Evolutionary conservation across 2,888 invertebrate species (phyloP).

Genomic region (Dicyrtomina minuta): DNA sequence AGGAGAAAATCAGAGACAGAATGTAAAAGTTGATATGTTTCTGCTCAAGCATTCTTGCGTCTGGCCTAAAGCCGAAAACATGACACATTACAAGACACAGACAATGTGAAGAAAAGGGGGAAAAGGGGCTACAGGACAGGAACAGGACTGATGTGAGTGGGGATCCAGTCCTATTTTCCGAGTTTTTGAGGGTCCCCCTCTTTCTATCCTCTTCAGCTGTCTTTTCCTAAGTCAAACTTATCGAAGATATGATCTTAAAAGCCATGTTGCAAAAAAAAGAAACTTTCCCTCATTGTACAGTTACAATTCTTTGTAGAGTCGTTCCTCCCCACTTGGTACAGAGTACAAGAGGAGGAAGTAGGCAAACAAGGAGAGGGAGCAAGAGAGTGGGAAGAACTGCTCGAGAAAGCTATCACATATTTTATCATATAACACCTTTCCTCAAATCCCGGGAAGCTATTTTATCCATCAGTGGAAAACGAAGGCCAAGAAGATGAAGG

Average conservation of each 20-base stretch:
- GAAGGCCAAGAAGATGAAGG: no score
- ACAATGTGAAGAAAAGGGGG: background rate
- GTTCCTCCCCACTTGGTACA: background rate
- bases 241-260: conserved; percentile 22
- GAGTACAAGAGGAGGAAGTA: background rate
- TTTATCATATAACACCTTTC: conserved; percentile 26
- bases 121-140: no score
- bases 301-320: background rate
- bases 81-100: conserved; percentile 16
- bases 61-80: conserved; percentile 19
- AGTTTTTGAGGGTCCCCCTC: background rate
- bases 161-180: background rate
- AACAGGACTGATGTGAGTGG: background rate
- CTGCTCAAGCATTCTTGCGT: no score
- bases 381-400: no score
- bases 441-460: background rate
- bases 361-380: no score
- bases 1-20: background rate
- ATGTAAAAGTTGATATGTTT: no score
- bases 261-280: background rate
- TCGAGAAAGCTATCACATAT: conserved; percentile 22
- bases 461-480: background rate
- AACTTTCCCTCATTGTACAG: no score
- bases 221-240: conserved; percentile 19
- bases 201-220: background rate